phyloP scores from a whole-genome alignment of 1,140 invertebrate species.

The Colletes latitarsis region DNA sequence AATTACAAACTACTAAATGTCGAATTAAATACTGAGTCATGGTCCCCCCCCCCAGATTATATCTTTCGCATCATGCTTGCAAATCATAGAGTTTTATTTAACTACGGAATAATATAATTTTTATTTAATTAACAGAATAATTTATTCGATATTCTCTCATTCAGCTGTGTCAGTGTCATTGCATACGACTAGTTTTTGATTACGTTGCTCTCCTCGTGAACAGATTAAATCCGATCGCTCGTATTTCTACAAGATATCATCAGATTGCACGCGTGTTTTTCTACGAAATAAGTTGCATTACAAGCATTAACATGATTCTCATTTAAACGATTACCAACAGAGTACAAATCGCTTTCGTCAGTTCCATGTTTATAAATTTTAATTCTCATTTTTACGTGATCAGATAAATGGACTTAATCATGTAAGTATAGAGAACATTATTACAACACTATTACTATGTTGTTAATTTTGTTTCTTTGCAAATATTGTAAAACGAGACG shows the following conservation, averaged over 20 bases:
- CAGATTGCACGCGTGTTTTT: neutral
- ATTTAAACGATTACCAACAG: no score
- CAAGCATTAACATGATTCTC: no score
- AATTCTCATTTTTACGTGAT: no score
- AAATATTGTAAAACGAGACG: no score
- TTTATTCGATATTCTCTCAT: neutral
- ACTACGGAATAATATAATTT: neutral
- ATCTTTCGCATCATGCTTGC: neutral
- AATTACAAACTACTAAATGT: no score
- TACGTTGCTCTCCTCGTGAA: neutral
- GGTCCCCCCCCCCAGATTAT: neutral
- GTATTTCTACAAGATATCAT: no score
- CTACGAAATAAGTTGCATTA: neutral
- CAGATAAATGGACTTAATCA: no score
- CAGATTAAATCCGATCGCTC: neutral
- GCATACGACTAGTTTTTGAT: constrained; percentile 8
- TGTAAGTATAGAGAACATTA: no score
- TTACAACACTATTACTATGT: no score
- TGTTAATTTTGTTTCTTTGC: no score
- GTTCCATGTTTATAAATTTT: no score
- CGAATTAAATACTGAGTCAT: neutral
- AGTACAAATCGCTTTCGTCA: no score
- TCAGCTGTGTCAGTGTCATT: constrained; percentile 28
- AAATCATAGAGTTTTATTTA: neutral
- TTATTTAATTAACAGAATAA: constrained; percentile 3